Conservation (phyloP, 1,140 invertebrate genomes). For the Zophobas morio region DNA sequence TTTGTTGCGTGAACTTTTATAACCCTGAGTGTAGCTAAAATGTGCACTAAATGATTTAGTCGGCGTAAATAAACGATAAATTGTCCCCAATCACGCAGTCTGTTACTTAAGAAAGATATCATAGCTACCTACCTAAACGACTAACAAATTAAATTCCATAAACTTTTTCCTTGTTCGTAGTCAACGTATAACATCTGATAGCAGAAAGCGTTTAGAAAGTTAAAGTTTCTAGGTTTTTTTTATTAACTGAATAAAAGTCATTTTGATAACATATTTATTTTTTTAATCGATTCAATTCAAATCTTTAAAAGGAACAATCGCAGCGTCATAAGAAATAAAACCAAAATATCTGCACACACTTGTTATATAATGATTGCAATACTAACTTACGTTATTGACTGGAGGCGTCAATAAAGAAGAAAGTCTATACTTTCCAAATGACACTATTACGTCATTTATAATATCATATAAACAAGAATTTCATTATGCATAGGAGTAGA, state of each 20-base stretch:
- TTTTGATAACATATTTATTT: too few species aligned
- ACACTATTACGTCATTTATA: constrained; percentile 11
- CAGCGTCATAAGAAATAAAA: too few species aligned
- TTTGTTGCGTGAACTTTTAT: neutral
- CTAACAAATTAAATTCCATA: neutral
- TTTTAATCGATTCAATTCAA: too few species aligned
- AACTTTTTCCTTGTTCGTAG: neutral
- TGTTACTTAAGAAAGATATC: constrained; percentile 6
- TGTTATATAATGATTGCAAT: constrained; percentile 20
- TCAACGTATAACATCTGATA: neutral
- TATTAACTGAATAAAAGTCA: too few species aligned
- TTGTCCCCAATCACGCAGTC: constrained; percentile 17
- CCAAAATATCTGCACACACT: neutral
- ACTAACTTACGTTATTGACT: neutral
- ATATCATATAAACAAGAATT: neutral
- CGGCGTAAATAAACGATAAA: constrained; percentile 21
- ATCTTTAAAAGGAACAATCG: too few species aligned
- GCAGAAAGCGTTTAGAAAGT: neutral
- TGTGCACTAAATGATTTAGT: constrained; percentile 17
- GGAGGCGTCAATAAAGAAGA: constrained; percentile 1
- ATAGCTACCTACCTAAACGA: neutral
- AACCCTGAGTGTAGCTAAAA: neutral
- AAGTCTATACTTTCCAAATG: constrained; percentile 28
- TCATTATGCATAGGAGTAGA: neutral
- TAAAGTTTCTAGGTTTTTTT: too few species aligned